Evolutionary conservation across 2,797 vertebrate genomes (phyloP), one percentile per base, ranked within the genome.

Genomic region (Ispidina lecontei): DNA sequence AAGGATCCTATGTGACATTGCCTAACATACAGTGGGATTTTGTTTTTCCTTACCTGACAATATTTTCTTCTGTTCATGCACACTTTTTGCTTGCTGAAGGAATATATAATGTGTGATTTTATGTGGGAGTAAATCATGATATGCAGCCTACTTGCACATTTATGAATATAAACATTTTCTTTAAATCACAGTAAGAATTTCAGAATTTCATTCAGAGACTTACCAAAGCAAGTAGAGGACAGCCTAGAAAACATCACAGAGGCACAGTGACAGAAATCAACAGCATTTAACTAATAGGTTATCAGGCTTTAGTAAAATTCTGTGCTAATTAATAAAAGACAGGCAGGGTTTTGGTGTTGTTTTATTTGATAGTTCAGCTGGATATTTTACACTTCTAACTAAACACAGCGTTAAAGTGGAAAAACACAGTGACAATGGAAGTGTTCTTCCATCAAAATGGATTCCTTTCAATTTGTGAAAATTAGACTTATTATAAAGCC

Each of bases 381-480:
- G 3, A 21, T 80, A 26, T 80, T 93, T 67, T 80, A 59, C 14
- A 7, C 51, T 84, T 91, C 70, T 37, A 35, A 47, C 31, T 90
- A 87, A 87, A 79, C 22, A 55, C 12, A 39, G 58, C 65, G 37
- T 37, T 37, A 14, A 37, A 37, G 37, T 37, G 37, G 37, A 37
- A 37, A 37, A 37, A 37, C 37, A 37, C 37, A 37, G 37, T 37
- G 37, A 37, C 37, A 29, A 37, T 90, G 51, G 35, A 91, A 87
- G 80, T 73, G 33, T 7, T 75, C 94, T 91, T 58, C 31, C 41
- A 12, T 89, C 78, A 62, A 69, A 96, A 80, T 51, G 81, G 25
- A 80, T 43, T 93, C 54, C 59, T 51, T 93, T 78, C 92, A 90
- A 79, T 68, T 86, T 79, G 29, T 74, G 77, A 96, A 96, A 93